Evolutionary conservation across 2,888 invertebrate genomes (phyloP).

Genomic region (Drosophila aldrichi): DNA sequence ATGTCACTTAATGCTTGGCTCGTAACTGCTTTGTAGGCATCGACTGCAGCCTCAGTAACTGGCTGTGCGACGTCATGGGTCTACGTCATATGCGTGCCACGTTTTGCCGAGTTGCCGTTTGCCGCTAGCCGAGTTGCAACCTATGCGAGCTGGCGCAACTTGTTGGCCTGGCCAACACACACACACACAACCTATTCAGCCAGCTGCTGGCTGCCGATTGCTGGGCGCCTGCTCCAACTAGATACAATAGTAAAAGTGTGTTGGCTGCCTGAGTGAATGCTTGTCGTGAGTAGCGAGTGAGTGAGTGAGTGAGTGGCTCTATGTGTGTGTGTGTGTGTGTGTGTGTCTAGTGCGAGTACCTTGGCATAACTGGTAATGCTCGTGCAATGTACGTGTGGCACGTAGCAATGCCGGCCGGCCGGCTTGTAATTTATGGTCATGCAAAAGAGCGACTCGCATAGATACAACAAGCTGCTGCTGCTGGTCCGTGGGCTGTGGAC

Average conservation of each 20-base stretch:
- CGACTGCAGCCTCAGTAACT: conserved; percentile 13
- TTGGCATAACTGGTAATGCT: conserved; percentile 55
- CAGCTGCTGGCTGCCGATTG: conserved; percentile 56
- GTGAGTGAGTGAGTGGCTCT: conserved; percentile 22
- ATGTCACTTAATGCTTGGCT: conserved; percentile 31
- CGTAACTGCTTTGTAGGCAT: not conserved
- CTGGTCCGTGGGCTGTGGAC: conserved; percentile 43
- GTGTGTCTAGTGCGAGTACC: conserved; percentile 15
- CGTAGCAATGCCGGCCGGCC: conserved; percentile 69
- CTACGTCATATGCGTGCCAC: conserved; percentile 19
- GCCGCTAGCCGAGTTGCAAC: conserved; percentile 36
- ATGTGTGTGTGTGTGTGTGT: conserved; percentile 17
- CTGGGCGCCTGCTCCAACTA: conserved; percentile 84
- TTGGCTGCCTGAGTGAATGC: conserved; percentile 38
- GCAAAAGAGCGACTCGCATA: conserved; percentile 47
- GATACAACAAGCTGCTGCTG: conserved; percentile 38
- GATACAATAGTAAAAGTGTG: conserved; percentile 85
- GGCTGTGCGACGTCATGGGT: conserved; percentile 7
- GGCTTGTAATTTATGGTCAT: conserved; percentile 71
- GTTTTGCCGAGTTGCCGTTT: not conserved
- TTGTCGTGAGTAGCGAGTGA: conserved; percentile 5
- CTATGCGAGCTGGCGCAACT: conserved; percentile 37
- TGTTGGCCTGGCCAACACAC: conserved; percentile 67
- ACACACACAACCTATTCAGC: conserved; percentile 30
- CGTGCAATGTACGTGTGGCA: conserved; percentile 34